Evolutionary conservation across 2,797 vertebrate genomes (phyloP).

Genomic region (Malacoctenus gilli): DNA sequence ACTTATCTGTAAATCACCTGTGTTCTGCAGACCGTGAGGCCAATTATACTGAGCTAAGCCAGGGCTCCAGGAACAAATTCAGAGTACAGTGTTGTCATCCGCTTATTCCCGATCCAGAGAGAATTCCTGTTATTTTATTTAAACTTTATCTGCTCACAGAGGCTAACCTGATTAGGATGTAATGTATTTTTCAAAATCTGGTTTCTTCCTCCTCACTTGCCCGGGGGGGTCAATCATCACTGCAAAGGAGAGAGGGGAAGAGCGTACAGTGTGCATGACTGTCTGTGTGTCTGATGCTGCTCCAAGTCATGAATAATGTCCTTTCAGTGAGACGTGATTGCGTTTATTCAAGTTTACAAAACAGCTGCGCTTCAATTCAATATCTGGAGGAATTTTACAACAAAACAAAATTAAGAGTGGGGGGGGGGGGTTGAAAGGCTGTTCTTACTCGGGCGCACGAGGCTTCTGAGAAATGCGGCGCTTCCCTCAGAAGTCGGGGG

Average conservation of each 20-base stretch:
- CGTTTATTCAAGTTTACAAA: constrained; percentile 55
- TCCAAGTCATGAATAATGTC: constrained; percentile 63
- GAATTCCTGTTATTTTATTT: constrained; percentile 71
- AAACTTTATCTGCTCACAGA: constrained; percentile 60
- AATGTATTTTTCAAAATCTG: constrained; percentile 68
- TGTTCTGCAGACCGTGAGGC: constrained; percentile 63
- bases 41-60: constrained; percentile 72
- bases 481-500: background rate
- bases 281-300: constrained; percentile 37
- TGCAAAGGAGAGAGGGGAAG: constrained; percentile 24
- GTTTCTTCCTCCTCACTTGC: constrained; percentile 45
- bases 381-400: constrained; percentile 33
- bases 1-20: constrained; percentile 79
- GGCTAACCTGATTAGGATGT: constrained; percentile 62
- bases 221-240: constrained; percentile 42
- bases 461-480: constrained; percentile 15
- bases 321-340: constrained; percentile 47
- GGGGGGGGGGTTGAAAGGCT: constrained; percentile 29
- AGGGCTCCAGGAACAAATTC: constrained; percentile 69
- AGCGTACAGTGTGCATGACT: constrained; percentile 18
- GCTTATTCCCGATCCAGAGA: constrained; percentile 57
- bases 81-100: constrained; percentile 58
- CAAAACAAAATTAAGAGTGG: constrained; percentile 15
- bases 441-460: constrained; percentile 30
- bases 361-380: constrained; percentile 42